Evolutionary conservation across 2,113 vertebrate genomes (phyloP).

Genomic region (human (Homo sapiens)): GRCh38 chr14:27436501-27437000

Average conservation of each 20-base stretch:
- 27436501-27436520: conserved; percentile 83
- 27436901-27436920: conserved; percentile 47
- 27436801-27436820: conserved; percentile 65
- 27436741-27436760: conserved; percentile 71
- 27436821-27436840: conserved; percentile 65
- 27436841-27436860: conserved; percentile 7
- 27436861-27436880: conserved; percentile 34
- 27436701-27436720: conserved; percentile 87
- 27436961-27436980: not conserved
- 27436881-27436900: conserved; percentile 1
- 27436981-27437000: not conserved
- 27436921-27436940: conserved; percentile 33
- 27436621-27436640: conserved; percentile 89
- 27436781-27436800: conserved; percentile 71
- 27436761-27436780: conserved; percentile 80
- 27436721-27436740: conserved; percentile 87
- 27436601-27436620: conserved; percentile 89
- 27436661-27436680: conserved; percentile 89
- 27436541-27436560: conserved; percentile 85
- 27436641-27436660: conserved; percentile 89
- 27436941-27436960: not conserved
- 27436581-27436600: conserved; percentile 87
- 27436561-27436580: conserved; percentile 86
- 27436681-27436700: conserved; percentile 89
- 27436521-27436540: conserved; percentile 82